Conservation (phyloP, 2,797 vertebrate species). For the Zalophus californianus region DNA sequence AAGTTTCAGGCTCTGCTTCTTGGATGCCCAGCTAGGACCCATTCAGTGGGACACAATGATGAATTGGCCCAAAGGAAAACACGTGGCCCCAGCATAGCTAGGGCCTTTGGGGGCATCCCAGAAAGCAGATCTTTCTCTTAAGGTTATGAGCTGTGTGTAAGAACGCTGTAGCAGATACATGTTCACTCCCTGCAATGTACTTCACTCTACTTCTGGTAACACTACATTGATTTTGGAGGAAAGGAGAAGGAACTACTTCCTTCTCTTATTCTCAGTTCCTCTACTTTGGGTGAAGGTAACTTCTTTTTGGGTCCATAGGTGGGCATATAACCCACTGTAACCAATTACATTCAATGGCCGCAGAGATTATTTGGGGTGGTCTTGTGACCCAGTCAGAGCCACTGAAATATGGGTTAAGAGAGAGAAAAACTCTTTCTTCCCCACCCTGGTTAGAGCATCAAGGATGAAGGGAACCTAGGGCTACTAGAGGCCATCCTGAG, state of each 20-base stretch:
- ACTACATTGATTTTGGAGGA: background rate
- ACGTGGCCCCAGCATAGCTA: background rate
- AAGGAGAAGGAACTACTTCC: background rate
- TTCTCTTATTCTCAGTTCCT: background rate
- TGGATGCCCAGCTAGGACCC: background rate
- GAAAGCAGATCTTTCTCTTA: background rate
- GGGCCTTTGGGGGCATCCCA: background rate
- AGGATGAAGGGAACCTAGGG: background rate
- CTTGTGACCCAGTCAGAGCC: background rate
- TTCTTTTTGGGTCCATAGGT: background rate
- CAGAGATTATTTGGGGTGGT: background rate
- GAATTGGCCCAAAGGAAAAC: background rate
- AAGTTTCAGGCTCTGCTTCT: constrained; percentile 1
- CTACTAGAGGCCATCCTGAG: background rate
- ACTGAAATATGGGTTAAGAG: background rate
- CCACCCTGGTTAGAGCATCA: background rate
- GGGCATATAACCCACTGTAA: background rate
- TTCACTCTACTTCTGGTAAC: constrained; percentile 16
- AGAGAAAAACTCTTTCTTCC: background rate
- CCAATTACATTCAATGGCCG: background rate
- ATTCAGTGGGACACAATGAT: background rate
- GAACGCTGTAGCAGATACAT: background rate
- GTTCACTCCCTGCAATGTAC: background rate
- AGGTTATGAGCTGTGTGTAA: background rate
- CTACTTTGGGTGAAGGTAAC: background rate